Base-by-base conservation (phyloP, 2,113 vertebrate species). In the Naja naja region DNA sequence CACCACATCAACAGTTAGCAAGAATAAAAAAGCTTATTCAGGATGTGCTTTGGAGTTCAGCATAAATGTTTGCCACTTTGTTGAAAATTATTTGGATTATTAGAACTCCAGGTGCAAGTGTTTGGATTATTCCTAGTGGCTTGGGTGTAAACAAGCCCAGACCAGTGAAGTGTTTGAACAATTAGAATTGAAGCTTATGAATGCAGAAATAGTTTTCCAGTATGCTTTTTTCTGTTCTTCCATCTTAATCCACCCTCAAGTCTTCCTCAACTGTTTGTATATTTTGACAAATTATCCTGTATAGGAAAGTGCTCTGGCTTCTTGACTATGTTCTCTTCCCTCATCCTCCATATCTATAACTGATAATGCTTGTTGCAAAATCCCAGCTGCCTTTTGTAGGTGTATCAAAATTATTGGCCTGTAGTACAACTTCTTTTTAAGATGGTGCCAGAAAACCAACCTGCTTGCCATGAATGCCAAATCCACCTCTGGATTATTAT, bases 331-430 rank as follows among this genome's bases (percentile, higher is more conserved):
- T 87, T 22, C 10, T 30, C 12, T 49, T 22, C 16, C 23, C 27
- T 34, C 91, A 1, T 45, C 20, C 45, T 30, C 25, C 54, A 12
- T n/a, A 0, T n/a, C 43, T 34, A 30, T 64, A 86, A 20, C 45
- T 90, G 81, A 23, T 93, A 22, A 47, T 20, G 23, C 22, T 86
- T 55, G 34, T n/a, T 16, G 1, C 23, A 22, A n/a, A 20, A 56
- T 55, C 3, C 23, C 49, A 8, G 16, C 55, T 20, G 74, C 64
- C 86, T 30, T 54, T 0, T 0, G 3, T 0, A 91, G 34, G 0
- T 2, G 0, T 1, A 54, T 87, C 0, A 0, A 5, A 0, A 23
- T 23, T 43, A 12, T 90, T 90, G 92, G 30, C 11, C 47, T 69
- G 85, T 58, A 34, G n/a, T 86, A 2, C 30, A 39, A 3, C 69